Conservation (phyloP, 2,113 vertebrate species). For the Asarcornis scutulata region DNA sequence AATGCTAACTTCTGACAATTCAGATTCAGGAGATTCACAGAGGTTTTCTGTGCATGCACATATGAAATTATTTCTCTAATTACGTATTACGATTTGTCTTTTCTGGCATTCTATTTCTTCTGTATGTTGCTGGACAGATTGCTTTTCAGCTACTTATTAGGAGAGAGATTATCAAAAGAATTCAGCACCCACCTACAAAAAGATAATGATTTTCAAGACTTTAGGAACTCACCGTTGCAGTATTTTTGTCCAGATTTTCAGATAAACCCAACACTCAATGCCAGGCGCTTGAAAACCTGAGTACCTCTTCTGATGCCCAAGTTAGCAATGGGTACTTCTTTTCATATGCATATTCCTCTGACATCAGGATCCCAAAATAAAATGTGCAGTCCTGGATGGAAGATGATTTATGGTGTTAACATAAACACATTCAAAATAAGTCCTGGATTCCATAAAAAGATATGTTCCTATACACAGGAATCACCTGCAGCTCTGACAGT, state of each 20-base stretch:
- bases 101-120: background rate
- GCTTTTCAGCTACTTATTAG: background rate
- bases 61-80: background rate
- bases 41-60: background rate
- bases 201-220: background rate
- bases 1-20: background rate
- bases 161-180: background rate
- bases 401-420: background rate
- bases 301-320: background rate
- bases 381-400: background rate
- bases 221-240: background rate
- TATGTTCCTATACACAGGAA: background rate
- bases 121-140: background rate
- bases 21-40: background rate
- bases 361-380: background rate
- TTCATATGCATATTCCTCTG: background rate
- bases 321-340: background rate
- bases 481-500: background rate
- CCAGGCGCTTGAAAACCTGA: background rate
- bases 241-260: background rate
- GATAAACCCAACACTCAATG: rapidly evolving
- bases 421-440: background rate
- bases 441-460: background rate
- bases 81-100: background rate
- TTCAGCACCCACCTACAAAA: background rate